A percentile compares a stretch with the other conserved stretches of the same genome.
These are phyloP conservation scores for Lasioglossum baleicum DNA, from an alignment of 1,140 invertebrate genomes.

Conservation along the genomic window DNA sequence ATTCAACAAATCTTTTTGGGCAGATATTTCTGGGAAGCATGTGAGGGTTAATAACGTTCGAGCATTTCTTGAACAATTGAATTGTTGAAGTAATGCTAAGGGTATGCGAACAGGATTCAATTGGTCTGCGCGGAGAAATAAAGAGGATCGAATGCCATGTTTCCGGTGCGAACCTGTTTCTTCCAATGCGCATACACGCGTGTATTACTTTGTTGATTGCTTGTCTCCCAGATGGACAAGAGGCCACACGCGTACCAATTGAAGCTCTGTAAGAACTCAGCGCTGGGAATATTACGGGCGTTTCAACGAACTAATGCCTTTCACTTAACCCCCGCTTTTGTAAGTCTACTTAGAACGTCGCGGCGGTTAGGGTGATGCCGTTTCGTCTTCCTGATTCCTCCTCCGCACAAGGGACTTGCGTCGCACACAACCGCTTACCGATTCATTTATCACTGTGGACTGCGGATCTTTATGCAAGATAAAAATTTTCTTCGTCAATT, in stretches of 20 bases:
- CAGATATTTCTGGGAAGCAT: too few relatives aligned
- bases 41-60: neutral
- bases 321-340: slow-evolving; percentile 42
- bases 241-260: slow-evolving; percentile 41
- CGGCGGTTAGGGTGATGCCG: slow-evolving; percentile 5
- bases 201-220: slow-evolving; percentile 44
- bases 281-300: slow-evolving; percentile 19
- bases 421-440: neutral
- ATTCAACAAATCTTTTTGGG: too few relatives aligned
- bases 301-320: slow-evolving; percentile 37
- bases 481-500: too few relatives aligned
- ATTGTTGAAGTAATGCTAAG: neutral
- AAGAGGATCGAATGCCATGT: slow-evolving; percentile 10
- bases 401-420: neutral
- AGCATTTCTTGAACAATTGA: neutral
- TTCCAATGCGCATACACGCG: neutral
- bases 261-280: slow-evolving; percentile 12
- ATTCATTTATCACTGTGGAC: too few relatives aligned
- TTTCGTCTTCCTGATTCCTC: slow-evolving; percentile 17
- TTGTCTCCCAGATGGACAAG: slow-evolving; percentile 31
- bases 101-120: neutral
- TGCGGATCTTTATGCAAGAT: too few relatives aligned
- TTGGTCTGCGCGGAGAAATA: neutral
- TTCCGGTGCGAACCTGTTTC: slow-evolving; percentile 24
- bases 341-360: slow-evolving; percentile 23